A percentile compares a stretch with the other conserved stretches of the same genome.
Conservation (phyloP, 2,888 invertebrate genomes). For the Perizoma affinitatum region DNA sequence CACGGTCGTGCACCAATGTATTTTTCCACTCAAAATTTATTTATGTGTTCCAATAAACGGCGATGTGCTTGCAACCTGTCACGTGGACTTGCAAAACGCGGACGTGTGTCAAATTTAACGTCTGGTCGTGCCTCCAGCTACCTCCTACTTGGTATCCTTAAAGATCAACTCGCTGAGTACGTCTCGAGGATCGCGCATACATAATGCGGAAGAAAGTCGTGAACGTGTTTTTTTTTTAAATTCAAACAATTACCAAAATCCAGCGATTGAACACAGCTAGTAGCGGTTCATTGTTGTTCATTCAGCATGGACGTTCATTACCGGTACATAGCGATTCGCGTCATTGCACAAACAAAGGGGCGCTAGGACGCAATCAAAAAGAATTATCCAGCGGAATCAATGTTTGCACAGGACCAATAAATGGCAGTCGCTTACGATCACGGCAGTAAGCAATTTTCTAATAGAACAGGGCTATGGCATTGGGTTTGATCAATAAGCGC, state of each 20-base stretch:
- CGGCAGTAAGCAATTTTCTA: constrained; percentile 49
- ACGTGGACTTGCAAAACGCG: too few species aligned
- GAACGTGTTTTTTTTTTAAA: not conserved
- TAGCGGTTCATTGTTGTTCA: constrained; percentile 11
- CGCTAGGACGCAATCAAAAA: constrained; percentile 41
- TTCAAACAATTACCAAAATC: constrained; percentile 8
- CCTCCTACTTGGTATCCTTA: too few species aligned
- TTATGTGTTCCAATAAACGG: too few species aligned
- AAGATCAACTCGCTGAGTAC: too few species aligned
- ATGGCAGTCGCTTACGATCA: constrained; percentile 41
- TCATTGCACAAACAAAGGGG: constrained; percentile 41
- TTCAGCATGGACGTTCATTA: constrained; percentile 24
- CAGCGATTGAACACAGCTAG: constrained; percentile 10
- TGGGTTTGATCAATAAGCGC: constrained; percentile 38
- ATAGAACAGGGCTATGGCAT: constrained; percentile 37
- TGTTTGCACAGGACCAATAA: constrained; percentile 51
- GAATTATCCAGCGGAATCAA: constrained; percentile 40
- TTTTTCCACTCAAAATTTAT: too few species aligned
- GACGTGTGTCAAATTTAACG: too few species aligned
- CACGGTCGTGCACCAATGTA: too few species aligned
- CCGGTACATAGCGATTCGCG: constrained; percentile 23
- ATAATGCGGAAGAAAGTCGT: too few species aligned
- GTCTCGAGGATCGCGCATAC: too few species aligned
- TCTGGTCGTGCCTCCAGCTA: too few species aligned
- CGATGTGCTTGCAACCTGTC: too few species aligned